A percentile compares a stretch with the other conserved stretches of the same genome.
Conservation (phyloP, 2,888 invertebrate species). For the Gryllus longicercus region DNA sequence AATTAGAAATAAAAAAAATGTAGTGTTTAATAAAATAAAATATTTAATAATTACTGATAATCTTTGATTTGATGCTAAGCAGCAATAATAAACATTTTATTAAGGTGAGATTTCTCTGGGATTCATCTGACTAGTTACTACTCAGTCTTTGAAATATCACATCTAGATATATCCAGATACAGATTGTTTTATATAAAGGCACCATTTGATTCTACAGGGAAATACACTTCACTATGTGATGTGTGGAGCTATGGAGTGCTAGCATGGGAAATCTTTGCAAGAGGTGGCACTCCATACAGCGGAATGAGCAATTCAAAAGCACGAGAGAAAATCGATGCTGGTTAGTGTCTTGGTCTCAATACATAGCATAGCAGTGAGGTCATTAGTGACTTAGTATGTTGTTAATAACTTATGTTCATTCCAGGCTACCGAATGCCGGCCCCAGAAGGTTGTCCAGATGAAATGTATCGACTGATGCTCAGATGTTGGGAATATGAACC, state of each 20-base stretch:
- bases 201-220: slow-evolving; percentile 56
- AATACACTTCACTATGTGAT: slow-evolving; percentile 92
- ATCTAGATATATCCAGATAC: neutral
- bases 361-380: too few relatives aligned
- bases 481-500: slow-evolving; percentile 93
- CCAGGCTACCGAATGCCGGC: slow-evolving; percentile 91
- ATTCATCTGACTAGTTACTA: neutral
- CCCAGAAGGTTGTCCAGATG: slow-evolving; percentile 81
- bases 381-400: too few relatives aligned
- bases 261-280: slow-evolving; percentile 95
- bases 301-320: slow-evolving; percentile 93
- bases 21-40: too few relatives aligned
- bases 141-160: neutral
- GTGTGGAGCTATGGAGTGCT: slow-evolving; percentile 96
- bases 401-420: slow-evolving; percentile 29
- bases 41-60: too few relatives aligned
- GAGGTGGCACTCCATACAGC: slow-evolving; percentile 88
- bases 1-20: too few relatives aligned
- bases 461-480: slow-evolving; percentile 86
- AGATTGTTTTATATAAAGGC: too few relatives aligned
- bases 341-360: slow-evolving; percentile 50
- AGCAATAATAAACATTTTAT: too few relatives aligned
- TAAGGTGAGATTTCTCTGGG: too few relatives aligned
- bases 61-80: too few relatives aligned
- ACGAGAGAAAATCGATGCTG: slow-evolving; percentile 87